Percentiles rank a stretch among this genome's conserved stretches.
phyloP scores from a whole-genome alignment of 2,888 invertebrate genomes.

The Bombyx huttoni region DNA sequence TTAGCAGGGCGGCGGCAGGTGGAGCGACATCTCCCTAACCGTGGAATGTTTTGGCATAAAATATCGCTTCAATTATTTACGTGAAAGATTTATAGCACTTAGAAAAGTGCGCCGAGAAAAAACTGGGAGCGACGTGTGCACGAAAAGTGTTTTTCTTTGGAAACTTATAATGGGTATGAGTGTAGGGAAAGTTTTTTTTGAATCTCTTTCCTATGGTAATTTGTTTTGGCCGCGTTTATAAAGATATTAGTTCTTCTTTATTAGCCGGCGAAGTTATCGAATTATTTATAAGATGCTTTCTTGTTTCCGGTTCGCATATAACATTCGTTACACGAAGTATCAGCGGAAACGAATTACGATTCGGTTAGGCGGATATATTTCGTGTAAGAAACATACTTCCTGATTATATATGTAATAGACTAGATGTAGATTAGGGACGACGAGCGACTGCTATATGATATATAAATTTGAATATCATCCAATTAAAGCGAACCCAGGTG shows the following conservation, averaged over 20 bases:
- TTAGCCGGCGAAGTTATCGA: conserved; percentile 16
- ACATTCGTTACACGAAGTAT: neutral
- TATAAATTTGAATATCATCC: neutral
- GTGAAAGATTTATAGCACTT: conserved; percentile 71
- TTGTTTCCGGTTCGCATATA: neutral
- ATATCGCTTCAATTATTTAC: conserved; percentile 75
- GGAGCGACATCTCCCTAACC: conserved; percentile 59
- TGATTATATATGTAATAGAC: too few species aligned
- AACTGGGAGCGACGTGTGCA: conserved; percentile 68
- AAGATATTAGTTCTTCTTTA: conserved; percentile 42
- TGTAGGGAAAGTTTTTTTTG: conserved; percentile 56
- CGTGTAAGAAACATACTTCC: too few species aligned
- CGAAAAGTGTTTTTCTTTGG: conserved; percentile 70
- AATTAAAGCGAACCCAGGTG: neutral
- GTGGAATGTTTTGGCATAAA: conserved; percentile 73
- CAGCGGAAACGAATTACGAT: too few species aligned
- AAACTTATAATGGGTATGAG: conserved; percentile 72
- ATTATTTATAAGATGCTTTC: neutral
- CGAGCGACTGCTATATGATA: too few species aligned
- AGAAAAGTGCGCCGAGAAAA: conserved; percentile 72
- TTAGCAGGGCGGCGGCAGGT: conserved; percentile 63
- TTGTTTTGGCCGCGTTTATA: conserved; percentile 65
- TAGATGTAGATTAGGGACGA: too few species aligned
- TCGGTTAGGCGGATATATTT: too few species aligned
- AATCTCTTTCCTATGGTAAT: conserved; percentile 72